Percentiles rank a stretch among this genome's conserved stretches.
These are phyloP conservation scores for Drosophila subobscura DNA, from an alignment of 1,140 invertebrate species.

Conservation along the genomic window DNA sequence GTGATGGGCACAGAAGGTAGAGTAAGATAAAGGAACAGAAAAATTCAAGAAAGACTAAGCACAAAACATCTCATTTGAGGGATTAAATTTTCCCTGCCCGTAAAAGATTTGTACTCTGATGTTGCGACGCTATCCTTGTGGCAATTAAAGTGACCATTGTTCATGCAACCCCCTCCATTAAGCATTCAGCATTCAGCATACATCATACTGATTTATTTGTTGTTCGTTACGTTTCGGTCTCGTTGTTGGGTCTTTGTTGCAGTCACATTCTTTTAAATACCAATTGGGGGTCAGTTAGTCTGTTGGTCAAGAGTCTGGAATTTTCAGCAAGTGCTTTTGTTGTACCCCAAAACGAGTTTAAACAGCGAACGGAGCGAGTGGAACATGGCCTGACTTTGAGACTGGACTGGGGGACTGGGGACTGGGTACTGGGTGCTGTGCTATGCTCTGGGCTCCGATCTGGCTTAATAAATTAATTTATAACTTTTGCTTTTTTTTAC, in stretches of 20 bases:
- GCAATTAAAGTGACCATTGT: slow-evolving; percentile 39
- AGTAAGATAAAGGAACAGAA: no score
- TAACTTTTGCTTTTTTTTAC: slow-evolving; percentile 62
- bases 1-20: no score
- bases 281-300: slow-evolving; percentile 64
- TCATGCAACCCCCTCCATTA: slow-evolving; percentile 1
- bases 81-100: no score
- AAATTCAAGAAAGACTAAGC: no score
- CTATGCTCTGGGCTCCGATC: slow-evolving; percentile 33
- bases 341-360: slow-evolving; percentile 63
- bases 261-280: slow-evolving; percentile 65
- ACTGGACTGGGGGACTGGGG: no score
- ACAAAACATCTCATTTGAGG: no score
- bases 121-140: slow-evolving; percentile 25
- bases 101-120: not conserved
- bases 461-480: slow-evolving; percentile 70
- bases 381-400: slow-evolving; percentile 10
- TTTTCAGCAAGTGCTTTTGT: slow-evolving; percentile 50
- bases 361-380: slow-evolving; percentile 27
- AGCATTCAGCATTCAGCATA: not conserved
- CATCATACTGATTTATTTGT: slow-evolving; percentile 41
- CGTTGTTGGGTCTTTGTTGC: slow-evolving; percentile 27
- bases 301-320: slow-evolving; percentile 52
- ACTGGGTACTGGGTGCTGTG: not conserved
- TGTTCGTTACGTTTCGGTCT: slow-evolving; percentile 20